Conservation (phyloP, 2,888 invertebrate species). For the Eulithis testata region DNA sequence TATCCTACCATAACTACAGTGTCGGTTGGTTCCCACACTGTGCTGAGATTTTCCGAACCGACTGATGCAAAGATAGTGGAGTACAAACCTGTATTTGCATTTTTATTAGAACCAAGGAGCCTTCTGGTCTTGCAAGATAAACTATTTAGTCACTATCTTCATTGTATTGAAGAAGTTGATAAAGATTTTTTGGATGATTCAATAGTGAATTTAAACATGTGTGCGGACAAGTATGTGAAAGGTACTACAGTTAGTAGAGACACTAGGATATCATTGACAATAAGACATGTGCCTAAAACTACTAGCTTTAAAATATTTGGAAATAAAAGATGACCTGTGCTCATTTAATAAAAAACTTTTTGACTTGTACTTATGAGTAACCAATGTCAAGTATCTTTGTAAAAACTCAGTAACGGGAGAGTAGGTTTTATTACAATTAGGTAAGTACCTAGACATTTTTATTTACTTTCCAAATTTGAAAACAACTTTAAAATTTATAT, state of each 20-base stretch:
- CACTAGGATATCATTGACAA: slow-evolving; percentile 94
- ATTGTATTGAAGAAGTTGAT: slow-evolving; percentile 91
- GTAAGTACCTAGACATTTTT: slow-evolving; percentile 19
- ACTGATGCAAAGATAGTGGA: slow-evolving; percentile 62
- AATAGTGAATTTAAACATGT: slow-evolving; percentile 87
- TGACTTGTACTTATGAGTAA: neutral
- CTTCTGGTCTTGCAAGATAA: slow-evolving; percentile 92
- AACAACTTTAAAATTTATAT: slow-evolving; percentile 12
- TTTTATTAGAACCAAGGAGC: slow-evolving; percentile 95
- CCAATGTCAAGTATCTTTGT: too few species aligned
- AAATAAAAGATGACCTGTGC: slow-evolving; percentile 62
- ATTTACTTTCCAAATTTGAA: slow-evolving; percentile 35
- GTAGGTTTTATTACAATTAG: slow-evolving; percentile 9
- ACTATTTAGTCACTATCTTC: slow-evolving; percentile 93
- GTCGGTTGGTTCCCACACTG: slow-evolving; percentile 94
- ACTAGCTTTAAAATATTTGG: slow-evolving; percentile 88
- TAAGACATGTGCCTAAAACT: slow-evolving; percentile 96
- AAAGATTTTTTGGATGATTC: slow-evolving; percentile 86
- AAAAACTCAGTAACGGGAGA: neutral
- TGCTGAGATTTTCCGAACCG: slow-evolving; percentile 92
- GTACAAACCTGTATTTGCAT: slow-evolving; percentile 84
- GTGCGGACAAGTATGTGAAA: slow-evolving; percentile 80
- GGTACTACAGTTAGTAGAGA: slow-evolving; percentile 85
- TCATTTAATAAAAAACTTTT: neutral
- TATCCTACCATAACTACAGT: slow-evolving; percentile 97